Conservation (phyloP, 2,797 vertebrate genomes). For the Carcharodon carcharias region DNA sequence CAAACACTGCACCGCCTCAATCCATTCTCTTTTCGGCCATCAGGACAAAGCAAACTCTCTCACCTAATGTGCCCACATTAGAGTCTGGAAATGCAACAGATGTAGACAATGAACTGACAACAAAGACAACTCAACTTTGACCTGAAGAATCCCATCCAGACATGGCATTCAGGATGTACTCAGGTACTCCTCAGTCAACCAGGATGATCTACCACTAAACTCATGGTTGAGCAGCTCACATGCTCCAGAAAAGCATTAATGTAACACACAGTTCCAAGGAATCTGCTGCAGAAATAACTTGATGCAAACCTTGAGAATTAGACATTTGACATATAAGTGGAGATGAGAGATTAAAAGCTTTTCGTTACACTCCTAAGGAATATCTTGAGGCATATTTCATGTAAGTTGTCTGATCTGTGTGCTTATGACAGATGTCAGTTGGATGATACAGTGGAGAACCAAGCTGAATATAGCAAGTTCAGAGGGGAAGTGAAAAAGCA, state of each 20-base stretch:
- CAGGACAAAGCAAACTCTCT: not conserved
- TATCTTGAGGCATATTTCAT: not conserved
- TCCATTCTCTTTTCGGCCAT: not conserved
- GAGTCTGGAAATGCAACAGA: not conserved
- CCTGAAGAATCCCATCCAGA: not conserved
- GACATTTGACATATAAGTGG: not conserved
- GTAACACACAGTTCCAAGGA: not conserved
- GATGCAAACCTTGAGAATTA: not conserved
- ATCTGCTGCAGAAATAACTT: not conserved
- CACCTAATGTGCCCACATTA: not conserved
- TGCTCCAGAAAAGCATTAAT: not conserved
- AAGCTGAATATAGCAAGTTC: too few relatives aligned
- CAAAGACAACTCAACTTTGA: not conserved
- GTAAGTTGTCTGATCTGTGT: not conserved
- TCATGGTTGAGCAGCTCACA: not conserved
- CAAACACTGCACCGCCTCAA: not conserved
- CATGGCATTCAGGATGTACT: not conserved
- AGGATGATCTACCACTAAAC: not conserved
- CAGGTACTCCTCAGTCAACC: not conserved
- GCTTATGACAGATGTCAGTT: too few relatives aligned
- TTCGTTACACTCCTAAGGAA: not conserved
- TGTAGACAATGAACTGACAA: not conserved
- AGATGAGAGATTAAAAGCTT: not conserved
- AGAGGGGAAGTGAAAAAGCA: too few relatives aligned
- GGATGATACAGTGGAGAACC: too few relatives aligned